These are phyloP conservation scores for Ardeotis arabs DNA, from an alignment of 2,113 vertebrate genomes.

Conservation along the genomic window DNA sequence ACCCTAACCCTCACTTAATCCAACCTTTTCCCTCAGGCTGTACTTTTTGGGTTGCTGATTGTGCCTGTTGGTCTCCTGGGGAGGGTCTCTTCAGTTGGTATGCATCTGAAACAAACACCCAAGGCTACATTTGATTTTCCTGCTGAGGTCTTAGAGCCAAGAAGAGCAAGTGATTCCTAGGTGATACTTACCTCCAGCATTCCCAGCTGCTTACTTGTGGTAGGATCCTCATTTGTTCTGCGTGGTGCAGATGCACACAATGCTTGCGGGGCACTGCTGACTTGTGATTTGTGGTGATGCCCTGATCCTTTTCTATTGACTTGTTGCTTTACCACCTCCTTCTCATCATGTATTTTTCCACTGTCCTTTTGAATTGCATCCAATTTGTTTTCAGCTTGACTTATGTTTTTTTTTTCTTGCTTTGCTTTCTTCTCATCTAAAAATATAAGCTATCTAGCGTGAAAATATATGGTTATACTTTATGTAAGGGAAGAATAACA, in stretches of 20 bases:
- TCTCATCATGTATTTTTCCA: constrained; percentile 27
- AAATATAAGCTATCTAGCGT: constrained; percentile 5
- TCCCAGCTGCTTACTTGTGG: not conserved
- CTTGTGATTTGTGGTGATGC: not conserved
- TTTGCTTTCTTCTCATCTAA: constrained; percentile 14
- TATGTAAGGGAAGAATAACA: constrained; percentile 12
- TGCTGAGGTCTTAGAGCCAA: not conserved
- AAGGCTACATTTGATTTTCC: not conserved
- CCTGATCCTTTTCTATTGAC: not conserved
- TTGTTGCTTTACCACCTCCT: not conserved
- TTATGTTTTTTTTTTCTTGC: not conserved
- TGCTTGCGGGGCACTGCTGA: rapidly evolving
- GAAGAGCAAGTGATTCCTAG: not conserved
- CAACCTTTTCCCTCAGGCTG: not conserved
- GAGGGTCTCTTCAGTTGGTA: not conserved
- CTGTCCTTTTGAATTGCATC: not conserved
- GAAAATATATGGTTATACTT: not conserved
- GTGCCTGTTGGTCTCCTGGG: not conserved
- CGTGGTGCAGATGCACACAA: not conserved
- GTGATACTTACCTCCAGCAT: not conserved
- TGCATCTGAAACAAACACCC: not conserved
- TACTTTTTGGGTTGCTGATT: not conserved
- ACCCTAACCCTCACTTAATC: not conserved
- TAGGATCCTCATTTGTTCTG: not conserved
- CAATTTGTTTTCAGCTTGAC: constrained; percentile 1